Base-by-base conservation (phyloP, 2,888 invertebrate genomes). In the Athetis lepigone region DNA sequence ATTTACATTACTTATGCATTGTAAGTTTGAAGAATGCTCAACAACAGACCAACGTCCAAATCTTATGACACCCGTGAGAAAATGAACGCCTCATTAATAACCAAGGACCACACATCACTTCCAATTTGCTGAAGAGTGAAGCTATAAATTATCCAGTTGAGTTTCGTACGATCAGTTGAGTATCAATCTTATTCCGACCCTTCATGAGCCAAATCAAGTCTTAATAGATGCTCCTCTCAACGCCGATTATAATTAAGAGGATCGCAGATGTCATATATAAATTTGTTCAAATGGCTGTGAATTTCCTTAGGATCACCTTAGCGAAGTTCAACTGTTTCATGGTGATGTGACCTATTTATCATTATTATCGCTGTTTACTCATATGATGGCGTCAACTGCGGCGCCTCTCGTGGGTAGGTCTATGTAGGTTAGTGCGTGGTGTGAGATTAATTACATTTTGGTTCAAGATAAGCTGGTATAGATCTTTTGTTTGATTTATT, bases 361-460 rank as follows among this genome's bases (percentile, higher is more conserved):
- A 79, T 84, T 80, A 81, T 82, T 83, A 87, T 85, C 79, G 78
- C 72, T 84, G 81, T 85, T 85, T 82, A 79, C 73, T 59, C 75
- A 73, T n/a, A n/a, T 52, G 86, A 88, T 91, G 91, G 86, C 91
- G 91, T 90, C 90, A 92, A 85, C 85, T 67, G 78, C 77, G 90
- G 90, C 90, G 91, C 88, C 90, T 75, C 73, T 74, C n/a, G 61
- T 73, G 71, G 83, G 77, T 80, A 74, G 73, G 79, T 72, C 60
- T 76, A 74, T 80, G 78, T 82, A 75, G 80, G 80, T 79, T 83
- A 78, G 59, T 33, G 61, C 80, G 80, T 84, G 78, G 80, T 70
- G 18, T 51, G 75, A 80, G 64, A 56, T 56, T 62, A 60, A 62
- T 71, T 52, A 47, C 19, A 37, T 52, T 51, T 51, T 51, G 11